phyloP scores from a whole-genome alignment of 2,113 vertebrate species.

The human region GRCh38 chr4:165480001-165480500 shows the following conservation, averaged over 20 bases:
- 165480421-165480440: neutral
- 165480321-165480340: neutral
- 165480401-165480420: neutral
- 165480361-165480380: neutral
- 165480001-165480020: neutral
- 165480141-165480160: neutral
- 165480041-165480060: neutral
- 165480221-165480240: neutral
- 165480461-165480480: neutral
- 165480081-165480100: neutral
- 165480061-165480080: neutral
- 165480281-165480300: neutral
- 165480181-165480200: neutral
- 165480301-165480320: neutral
- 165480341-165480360: neutral
- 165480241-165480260: neutral
- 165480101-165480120: neutral
- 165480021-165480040: neutral
- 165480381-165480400: neutral
- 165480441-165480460: neutral
- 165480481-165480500: neutral
- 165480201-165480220: neutral
- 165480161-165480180: neutral
- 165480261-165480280: neutral
- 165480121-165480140: neutral